These are phyloP conservation scores for Ichneumon xanthorius DNA, from an alignment of 2,888 invertebrate genomes.

Conservation along the genomic window DNA sequence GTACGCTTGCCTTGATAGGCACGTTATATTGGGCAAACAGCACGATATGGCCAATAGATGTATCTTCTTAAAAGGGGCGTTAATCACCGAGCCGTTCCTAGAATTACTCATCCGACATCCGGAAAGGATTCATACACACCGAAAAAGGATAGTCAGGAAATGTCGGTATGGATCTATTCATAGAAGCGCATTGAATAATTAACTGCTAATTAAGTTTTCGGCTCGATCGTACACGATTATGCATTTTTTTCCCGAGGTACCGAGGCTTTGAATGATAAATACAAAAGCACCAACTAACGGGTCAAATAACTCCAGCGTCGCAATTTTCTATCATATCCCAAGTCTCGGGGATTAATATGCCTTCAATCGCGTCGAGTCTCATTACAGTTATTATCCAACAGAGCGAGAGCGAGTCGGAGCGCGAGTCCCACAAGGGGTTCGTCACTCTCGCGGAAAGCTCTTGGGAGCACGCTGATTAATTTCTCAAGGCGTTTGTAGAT, in stretches of 20 bases:
- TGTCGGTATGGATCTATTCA: too few relatives aligned
- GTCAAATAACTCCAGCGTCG: not conserved
- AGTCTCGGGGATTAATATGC: not conserved
- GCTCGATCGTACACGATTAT: too few relatives aligned
- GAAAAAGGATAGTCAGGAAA: too few relatives aligned
- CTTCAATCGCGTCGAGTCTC: not conserved
- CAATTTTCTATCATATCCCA: not conserved
- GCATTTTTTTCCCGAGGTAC: not conserved
- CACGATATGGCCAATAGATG: not conserved
- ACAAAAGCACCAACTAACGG: not conserved
- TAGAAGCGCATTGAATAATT: too few relatives aligned
- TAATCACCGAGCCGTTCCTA: not conserved
- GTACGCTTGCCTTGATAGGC: not conserved
- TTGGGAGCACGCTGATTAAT: conserved; percentile 16
- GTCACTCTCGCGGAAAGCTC: not conserved
- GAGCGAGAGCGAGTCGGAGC: not conserved
- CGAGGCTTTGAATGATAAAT: not conserved
- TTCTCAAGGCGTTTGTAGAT: conserved; percentile 1
- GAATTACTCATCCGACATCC: not conserved
- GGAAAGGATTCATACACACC: too few relatives aligned
- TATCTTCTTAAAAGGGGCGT: not conserved
- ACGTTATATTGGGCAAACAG: not conserved
- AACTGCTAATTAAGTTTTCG: too few relatives aligned
- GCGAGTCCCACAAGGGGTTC: not conserved
- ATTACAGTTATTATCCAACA: not conserved